Evolutionary conservation across 2,888 invertebrate species (phyloP), one percentile per base, ranked within the genome.

Genomic region (Kryphioiulus occultus): DNA sequence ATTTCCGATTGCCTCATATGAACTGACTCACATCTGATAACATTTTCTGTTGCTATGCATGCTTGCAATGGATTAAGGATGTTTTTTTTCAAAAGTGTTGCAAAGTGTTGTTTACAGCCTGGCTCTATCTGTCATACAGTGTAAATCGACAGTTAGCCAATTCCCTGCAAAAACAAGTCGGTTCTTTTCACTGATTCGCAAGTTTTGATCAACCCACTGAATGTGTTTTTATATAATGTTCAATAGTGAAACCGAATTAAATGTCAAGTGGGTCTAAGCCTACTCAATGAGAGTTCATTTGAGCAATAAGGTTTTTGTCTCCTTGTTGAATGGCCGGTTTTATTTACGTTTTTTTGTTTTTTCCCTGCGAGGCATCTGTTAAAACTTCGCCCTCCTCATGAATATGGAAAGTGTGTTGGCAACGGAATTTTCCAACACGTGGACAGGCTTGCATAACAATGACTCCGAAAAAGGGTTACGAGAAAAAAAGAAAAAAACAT

Each of bases 1-100:
- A 68, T 22, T 68, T 68, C 59, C 68, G 22, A 68, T 68, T 68
- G 68, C 68, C 26, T 68, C 22, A 68, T n/a, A n/a, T 68, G 68
- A 68, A 68, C 26, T 68, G 68, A 68, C 0, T 68, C 68, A 68
- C n/a, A 10, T 10, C 26, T 68, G 35, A 35, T 84, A 84, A 84
- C 17, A 84, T 17, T 35, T 84, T 15, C 42, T 84, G 84, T 42
- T 84, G 84, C 84, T 84, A 7, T 12, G 35, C 35, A n/a, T 35
- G 35, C n/a, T n/a, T 35, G 84, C 42, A 19, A 83, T 83, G 30
- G 26, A 83, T 32, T n/a, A 83, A 32, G 17, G 35, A 35, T 26
- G 1, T 32, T 12, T 32, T 26, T 39, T 35, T 84, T 84, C 35
- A n/a, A n/a, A n/a, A n/a, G 35, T n/a, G 30, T 35, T n/a, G 15